phyloP scores from a whole-genome alignment of 2,113 vertebrate genomes.

The Bombycilla garrulus region DNA sequence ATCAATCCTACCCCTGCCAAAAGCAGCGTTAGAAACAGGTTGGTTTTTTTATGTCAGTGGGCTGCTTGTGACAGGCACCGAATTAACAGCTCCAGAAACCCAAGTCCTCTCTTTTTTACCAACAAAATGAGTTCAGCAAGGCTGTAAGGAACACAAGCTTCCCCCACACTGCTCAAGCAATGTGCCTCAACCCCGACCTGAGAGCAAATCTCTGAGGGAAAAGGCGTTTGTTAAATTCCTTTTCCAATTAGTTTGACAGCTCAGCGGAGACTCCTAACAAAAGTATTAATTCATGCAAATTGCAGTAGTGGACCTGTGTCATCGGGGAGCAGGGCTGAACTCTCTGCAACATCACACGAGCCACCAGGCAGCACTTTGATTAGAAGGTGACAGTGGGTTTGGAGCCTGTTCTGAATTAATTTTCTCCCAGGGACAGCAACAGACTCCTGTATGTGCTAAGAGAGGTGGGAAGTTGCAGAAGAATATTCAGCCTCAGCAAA shows the following conservation, averaged over 20 bases:
- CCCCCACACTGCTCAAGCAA: not conserved
- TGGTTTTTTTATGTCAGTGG: not conserved
- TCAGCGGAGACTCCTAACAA: constrained; percentile 27
- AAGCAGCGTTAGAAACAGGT: not conserved
- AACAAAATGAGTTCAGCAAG: not conserved
- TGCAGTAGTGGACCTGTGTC: constrained; percentile 12
- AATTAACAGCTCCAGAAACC: not conserved
- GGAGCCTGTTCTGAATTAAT: not conserved
- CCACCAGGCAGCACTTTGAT: constrained; percentile 16
- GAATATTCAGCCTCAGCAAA: not conserved
- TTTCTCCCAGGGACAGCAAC: not conserved
- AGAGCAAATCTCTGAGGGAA: not conserved
- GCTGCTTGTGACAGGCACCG: not conserved
- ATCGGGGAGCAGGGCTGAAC: not conserved
- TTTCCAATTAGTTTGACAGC: constrained; percentile 58
- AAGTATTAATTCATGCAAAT: constrained; percentile 57
- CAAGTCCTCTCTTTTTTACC: not conserved
- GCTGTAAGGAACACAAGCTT: not conserved
- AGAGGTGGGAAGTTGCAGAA: not conserved
- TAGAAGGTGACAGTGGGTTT: not conserved
- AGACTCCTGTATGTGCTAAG: not conserved
- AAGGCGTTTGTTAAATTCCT: constrained; percentile 40
- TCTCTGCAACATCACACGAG: not conserved
- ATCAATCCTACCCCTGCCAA: not conserved
- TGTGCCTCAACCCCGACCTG: not conserved